Percentiles rank a stretch among this genome's conserved stretches.
Conservation (phyloP, 2,113 vertebrate genomes). For the Ahaetulla prasina region DNA sequence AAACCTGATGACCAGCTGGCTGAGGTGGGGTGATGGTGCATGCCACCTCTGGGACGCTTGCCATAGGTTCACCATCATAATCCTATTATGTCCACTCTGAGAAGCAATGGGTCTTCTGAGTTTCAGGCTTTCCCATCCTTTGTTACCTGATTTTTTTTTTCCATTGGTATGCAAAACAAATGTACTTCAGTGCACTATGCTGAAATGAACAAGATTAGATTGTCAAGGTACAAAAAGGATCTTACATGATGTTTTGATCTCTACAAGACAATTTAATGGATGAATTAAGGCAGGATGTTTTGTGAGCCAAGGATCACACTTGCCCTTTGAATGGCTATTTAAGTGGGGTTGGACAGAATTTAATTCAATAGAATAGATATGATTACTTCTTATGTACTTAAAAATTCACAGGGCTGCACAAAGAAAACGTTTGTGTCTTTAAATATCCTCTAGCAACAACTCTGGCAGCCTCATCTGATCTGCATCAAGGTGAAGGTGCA, state of each 20-base stretch:
- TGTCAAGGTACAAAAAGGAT: neutral
- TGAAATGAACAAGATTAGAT: neutral
- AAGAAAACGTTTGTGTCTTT: neutral
- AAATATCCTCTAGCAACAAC: neutral
- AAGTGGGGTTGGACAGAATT: neutral
- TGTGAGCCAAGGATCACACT: neutral
- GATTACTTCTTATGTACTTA: neutral
- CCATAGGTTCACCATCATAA: too few species aligned
- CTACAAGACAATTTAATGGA: neutral
- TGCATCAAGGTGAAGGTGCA: neutral
- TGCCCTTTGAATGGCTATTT: neutral
- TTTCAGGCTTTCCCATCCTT: neutral
- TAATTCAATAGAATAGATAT: neutral
- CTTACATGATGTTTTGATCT: neutral
- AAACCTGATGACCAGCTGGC: too few species aligned
- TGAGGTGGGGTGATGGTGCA: too few species aligned
- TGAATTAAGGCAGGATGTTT: neutral
- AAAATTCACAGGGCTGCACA: neutral
- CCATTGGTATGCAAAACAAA: neutral
- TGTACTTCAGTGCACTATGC: neutral
- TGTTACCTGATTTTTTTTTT: neutral
- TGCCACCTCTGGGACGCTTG: too few species aligned
- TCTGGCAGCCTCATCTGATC: neutral
- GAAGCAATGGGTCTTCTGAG: neutral
- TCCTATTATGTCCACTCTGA: neutral